phyloP scores from a whole-genome alignment of 2,797 vertebrate species.

The Artibeus lituratus region DNA sequence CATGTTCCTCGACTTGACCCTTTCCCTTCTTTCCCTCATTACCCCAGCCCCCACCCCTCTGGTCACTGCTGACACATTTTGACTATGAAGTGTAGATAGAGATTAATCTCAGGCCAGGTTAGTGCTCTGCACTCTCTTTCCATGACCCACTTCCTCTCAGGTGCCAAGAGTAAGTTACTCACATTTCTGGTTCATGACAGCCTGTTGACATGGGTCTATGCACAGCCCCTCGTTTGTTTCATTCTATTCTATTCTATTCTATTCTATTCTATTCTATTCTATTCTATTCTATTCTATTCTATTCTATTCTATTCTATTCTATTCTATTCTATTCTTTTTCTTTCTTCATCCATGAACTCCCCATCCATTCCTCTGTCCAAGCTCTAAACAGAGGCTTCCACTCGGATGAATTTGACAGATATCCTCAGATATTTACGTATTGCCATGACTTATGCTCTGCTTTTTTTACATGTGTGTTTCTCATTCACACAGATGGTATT shows the following conservation, averaged over 20 bases:
- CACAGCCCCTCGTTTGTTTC: background rate
- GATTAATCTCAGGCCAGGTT: background rate
- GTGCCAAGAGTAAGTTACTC: background rate
- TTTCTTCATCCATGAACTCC: background rate
- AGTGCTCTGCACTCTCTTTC: background rate
- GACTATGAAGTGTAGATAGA: background rate
- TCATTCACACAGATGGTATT: background rate
- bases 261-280: too few relatives aligned
- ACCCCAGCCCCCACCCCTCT: too few relatives aligned
- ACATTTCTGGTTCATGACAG: background rate
- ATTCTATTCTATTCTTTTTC: background rate
- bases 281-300: too few relatives aligned
- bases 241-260: background rate
- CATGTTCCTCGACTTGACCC: too few relatives aligned
- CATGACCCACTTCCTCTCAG: background rate
- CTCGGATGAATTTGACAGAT: background rate
- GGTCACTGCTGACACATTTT: background rate
- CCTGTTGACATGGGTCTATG: background rate
- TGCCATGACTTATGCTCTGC: background rate
- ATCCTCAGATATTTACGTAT: background rate
- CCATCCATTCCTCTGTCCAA: background rate
- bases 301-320: too few relatives aligned
- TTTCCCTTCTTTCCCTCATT: too few relatives aligned
- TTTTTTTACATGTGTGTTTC: background rate
- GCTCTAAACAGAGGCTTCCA: background rate